Evolutionary conservation across 1,140 invertebrate species (phyloP).

Genomic region (Pseudachorutes palmiensis): DNA sequence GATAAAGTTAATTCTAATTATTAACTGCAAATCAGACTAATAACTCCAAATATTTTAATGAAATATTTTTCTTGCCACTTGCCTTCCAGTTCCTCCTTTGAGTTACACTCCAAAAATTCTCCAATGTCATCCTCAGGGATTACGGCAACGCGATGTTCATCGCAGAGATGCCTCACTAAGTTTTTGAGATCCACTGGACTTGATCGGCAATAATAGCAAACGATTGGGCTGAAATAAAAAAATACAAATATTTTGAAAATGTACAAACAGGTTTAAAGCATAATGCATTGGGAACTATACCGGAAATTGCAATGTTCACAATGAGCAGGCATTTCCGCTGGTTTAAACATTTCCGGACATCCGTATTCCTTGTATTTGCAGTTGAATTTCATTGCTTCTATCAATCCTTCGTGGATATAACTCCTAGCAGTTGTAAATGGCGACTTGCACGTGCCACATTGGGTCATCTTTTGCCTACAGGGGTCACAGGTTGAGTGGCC

Average conservation of each 20-base stretch:
- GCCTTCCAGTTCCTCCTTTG: background rate
- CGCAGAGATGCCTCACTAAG: background rate
- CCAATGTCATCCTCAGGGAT: too few species aligned
- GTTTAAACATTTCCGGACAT: background rate
- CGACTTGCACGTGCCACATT: conserved; percentile 4
- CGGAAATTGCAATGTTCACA: background rate
- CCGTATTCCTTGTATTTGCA: conserved; percentile 2
- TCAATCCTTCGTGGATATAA: background rate
- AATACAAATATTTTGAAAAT: background rate
- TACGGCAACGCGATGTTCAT: too few species aligned
- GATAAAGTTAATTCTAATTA: background rate
- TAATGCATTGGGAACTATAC: background rate
- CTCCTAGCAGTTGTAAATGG: conserved; percentile 5
- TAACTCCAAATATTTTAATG: background rate
- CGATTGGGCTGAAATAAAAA: background rate
- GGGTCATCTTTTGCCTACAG: background rate
- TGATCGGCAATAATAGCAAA: background rate
- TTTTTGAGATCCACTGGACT: background rate
- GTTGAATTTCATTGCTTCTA: background rate
- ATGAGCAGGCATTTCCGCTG: background rate
- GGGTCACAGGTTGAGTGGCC: background rate
- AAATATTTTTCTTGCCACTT: background rate
- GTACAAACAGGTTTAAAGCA: background rate
- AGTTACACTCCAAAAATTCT: background rate
- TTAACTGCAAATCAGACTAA: background rate